Conservation (phyloP, 1,140 invertebrate genomes). For the Rhizoglyphus robini region DNA sequence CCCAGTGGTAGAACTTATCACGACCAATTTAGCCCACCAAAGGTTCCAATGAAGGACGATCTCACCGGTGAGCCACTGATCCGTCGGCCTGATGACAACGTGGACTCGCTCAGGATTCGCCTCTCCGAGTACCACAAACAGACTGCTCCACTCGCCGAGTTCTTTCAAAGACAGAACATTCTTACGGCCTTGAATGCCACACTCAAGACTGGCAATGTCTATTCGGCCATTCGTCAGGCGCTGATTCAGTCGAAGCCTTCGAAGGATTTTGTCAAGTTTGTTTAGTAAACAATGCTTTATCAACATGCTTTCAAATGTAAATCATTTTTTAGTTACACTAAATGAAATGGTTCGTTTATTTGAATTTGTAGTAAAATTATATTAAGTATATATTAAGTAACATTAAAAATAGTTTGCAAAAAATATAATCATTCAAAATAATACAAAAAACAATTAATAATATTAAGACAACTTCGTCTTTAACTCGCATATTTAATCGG, state of each 20-base stretch:
- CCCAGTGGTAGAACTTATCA: slow-evolving; percentile 88
- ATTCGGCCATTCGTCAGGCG: slow-evolving; percentile 32
- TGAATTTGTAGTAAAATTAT: too few relatives aligned
- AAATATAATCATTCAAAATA: too few relatives aligned
- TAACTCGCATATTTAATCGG: too few relatives aligned
- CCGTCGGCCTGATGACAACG: slow-evolving; percentile 78
- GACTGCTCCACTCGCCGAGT: slow-evolving; percentile 77
- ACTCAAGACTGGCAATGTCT: slow-evolving; percentile 34
- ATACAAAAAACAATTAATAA: too few relatives aligned
- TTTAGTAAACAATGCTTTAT: too few relatives aligned
- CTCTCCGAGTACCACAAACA: slow-evolving; percentile 69
- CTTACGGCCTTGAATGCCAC: slow-evolving; percentile 38
- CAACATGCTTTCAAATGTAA: too few relatives aligned
- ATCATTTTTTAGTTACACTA: too few relatives aligned
- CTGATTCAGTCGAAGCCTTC: slow-evolving; percentile 33
- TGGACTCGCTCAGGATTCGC: slow-evolving; percentile 69
- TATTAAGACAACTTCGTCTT: too few relatives aligned
- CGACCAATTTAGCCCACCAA: slow-evolving; percentile 89
- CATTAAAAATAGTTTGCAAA: too few relatives aligned
- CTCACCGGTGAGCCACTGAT: slow-evolving; percentile 77
- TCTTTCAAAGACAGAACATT: slow-evolving; percentile 48
- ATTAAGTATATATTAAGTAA: too few relatives aligned
- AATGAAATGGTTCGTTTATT: too few relatives aligned
- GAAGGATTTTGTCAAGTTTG: slow-evolving; percentile 31
- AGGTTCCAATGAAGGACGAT: slow-evolving; percentile 83